Conservation (phyloP, 2,888 invertebrate species). For the Lasius platythorax region DNA sequence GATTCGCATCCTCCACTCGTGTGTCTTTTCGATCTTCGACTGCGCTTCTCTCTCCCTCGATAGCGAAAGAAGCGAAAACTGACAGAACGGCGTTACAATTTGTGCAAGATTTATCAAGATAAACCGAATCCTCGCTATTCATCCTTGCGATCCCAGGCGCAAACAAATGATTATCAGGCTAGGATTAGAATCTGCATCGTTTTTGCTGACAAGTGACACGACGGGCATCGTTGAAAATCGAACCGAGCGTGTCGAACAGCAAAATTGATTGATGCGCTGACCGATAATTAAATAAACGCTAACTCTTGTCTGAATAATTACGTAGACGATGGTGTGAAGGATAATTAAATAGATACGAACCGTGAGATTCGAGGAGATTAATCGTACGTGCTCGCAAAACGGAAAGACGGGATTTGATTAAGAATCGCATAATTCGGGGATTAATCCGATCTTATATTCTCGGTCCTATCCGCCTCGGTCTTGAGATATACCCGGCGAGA, state of each 20-base stretch:
- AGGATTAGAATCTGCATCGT: conserved; percentile 33
- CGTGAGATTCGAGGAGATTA: conserved; percentile 21
- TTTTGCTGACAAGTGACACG: conserved; percentile 2
- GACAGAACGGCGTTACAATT: conserved; percentile 20
- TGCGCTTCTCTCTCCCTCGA: neutral
- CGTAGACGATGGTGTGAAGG: conserved; percentile 29
- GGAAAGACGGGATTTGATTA: conserved; percentile 14
- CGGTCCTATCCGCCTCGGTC: neutral
- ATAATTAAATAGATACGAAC: conserved; percentile 48
- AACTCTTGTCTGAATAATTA: conserved; percentile 22
- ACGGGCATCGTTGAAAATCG: conserved; percentile 15
- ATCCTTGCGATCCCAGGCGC: neutral
- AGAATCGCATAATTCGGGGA: conserved; percentile 50
- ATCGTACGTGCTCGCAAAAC: neutral
- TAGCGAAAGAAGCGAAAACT: conserved; percentile 10
- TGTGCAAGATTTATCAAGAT: conserved; percentile 51
- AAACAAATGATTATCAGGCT: conserved; percentile 44
- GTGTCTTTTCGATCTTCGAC: neutral
- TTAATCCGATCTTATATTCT: conserved; percentile 24
- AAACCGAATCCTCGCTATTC: conserved; percentile 20
- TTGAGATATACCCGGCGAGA: neutral
- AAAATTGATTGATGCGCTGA: neutral
- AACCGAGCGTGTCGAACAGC: neutral
- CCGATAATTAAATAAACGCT: conserved; percentile 44
- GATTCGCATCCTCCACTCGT: neutral